Evolutionary conservation across 2,113 vertebrate genomes (phyloP), one percentile per base, ranked within the genome.

Genomic region (Lophura nycthemera): DNA sequence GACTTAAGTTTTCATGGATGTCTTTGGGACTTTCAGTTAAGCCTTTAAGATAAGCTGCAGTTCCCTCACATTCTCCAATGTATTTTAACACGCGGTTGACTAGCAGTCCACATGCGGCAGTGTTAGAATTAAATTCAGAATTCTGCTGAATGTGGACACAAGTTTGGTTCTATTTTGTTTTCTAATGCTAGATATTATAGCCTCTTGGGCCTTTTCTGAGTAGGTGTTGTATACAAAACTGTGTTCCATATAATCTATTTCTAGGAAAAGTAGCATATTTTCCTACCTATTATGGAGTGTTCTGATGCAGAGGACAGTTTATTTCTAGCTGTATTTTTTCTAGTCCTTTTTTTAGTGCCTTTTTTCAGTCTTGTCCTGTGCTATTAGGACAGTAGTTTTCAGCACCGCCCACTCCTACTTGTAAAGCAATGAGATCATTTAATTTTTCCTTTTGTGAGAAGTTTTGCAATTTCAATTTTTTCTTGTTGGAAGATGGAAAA

Each of bases 321-420:
- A 95, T 95, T 96, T 96, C 92, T 93, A 90, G 95, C 54, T 72
- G 9, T 73, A 3, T 32, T 65, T 96, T 84, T 88, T n/a, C 65
- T 32, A 87, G 6, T 4, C 29, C 63, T 77, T 86, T 93, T 96
- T 95, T 89, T 92, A 94, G 91, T 92, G 54, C 77, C 7, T 25
- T 36, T 36, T 36, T 36, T 96, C 93, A 94, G 80, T 86, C 95
- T 88, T 90, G 83, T 86, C 77, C 86, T 92, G 61, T 96, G 80
- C 78, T 93, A 90, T 90, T 94, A 96, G 92, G 92, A 94, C 74
- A 89, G 76, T 82, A 83, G 70, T 93, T 93, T 95, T 95, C 81
- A 93, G 86, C 77, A 93, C 83, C 4, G 0, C 90, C 89, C 54
- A 90, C 92, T 91, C 92, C 38, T 76, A 76, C 83, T 86, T 86